phyloP scores from a whole-genome alignment of 2,888 invertebrate species.

The Conomelus anceps region DNA sequence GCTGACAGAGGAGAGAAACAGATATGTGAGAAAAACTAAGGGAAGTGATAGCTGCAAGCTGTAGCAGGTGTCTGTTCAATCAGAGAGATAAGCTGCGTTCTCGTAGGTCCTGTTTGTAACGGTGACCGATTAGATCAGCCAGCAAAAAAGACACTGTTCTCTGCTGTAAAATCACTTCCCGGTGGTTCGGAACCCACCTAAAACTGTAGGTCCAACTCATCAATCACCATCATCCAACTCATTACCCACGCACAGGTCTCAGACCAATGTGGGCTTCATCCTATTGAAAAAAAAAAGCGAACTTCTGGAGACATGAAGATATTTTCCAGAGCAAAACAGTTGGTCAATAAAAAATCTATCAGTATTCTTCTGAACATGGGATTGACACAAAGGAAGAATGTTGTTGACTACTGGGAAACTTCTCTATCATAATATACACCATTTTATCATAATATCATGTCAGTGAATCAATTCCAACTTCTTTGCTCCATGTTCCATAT shows the following conservation, averaged over 20 bases:
- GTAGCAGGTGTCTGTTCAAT: no score
- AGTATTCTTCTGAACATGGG: constrained; percentile 1
- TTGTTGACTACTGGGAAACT: background rate
- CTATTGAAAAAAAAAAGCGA: background rate
- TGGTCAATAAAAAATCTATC: background rate
- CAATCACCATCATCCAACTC: no score
- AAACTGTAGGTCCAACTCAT: no score
- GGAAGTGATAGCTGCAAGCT: no score
- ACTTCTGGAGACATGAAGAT: background rate
- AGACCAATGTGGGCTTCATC: no score
- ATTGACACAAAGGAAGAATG: background rate
- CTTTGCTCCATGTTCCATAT: background rate
- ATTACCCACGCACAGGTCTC: no score
- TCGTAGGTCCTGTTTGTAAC: no score
- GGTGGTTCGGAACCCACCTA: no score
- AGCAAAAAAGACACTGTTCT: no score
- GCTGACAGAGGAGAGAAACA: background rate
- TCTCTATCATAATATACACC: background rate
- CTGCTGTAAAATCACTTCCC: no score
- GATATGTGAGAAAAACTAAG: constrained; percentile 27
- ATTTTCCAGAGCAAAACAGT: background rate
- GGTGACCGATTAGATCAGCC: no score
- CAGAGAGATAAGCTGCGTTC: no score
- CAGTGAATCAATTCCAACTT: background rate
- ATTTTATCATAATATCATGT: background rate